Conservation (phyloP, 2,113 vertebrate genomes). For the Maccullochella peelii region DNA sequence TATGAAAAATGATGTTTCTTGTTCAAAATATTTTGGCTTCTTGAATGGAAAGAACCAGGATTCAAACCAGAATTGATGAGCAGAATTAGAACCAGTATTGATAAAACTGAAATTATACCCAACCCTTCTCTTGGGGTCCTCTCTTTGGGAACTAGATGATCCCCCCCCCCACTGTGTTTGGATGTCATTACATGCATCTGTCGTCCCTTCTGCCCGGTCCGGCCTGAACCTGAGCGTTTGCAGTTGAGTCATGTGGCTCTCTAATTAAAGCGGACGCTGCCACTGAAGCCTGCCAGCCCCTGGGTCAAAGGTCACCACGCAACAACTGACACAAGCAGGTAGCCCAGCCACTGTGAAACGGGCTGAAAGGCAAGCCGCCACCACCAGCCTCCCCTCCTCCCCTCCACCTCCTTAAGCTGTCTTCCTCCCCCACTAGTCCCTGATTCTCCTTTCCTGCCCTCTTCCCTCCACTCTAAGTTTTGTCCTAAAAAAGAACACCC, state of each 20-base stretch:
- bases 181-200: conserved; percentile 47
- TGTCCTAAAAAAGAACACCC: neutral
- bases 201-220: conserved; percentile 16
- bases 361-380: conserved; percentile 34
- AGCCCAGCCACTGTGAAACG: conserved; percentile 67
- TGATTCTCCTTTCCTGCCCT: neutral
- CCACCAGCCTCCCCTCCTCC: conserved; percentile 22
- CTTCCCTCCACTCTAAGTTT: conserved; percentile 13
- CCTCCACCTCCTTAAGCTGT: conserved; percentile 22
- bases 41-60: neutral
- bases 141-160: conserved; percentile 2
- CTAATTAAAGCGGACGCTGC: conserved; percentile 78
- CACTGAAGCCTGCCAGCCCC: conserved; percentile 64
- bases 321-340: conserved; percentile 75
- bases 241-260: conserved; percentile 43
- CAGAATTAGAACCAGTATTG: neutral
- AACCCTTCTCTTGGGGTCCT: neutral
- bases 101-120: neutral
- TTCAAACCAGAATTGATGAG: neutral
- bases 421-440: conserved; percentile 1
- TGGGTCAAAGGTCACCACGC: conserved; percentile 79
- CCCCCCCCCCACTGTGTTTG: neutral
- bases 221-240: conserved; percentile 24
- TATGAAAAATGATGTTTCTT: neutral
- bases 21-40: neutral